Evolutionary conservation across 2,113 vertebrate genomes (phyloP), one percentile per base, ranked within the genome.

Genomic region (Trichechus manatus): DNA sequence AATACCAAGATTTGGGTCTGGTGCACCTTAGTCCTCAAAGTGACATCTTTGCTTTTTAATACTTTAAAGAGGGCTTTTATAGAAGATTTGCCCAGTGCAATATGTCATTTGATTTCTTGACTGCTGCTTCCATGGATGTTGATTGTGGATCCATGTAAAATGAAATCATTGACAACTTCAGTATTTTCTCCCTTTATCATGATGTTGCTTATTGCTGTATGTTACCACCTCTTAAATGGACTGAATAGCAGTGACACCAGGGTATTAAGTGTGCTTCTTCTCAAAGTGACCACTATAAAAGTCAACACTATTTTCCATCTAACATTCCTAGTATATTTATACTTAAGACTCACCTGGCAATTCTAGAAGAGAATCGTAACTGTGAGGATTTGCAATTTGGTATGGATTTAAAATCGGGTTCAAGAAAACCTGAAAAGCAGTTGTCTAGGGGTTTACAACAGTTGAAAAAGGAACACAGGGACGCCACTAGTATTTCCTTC

Each of bases 401-500:
- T 20, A 42, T 85, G 19, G 6, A 53, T 89, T 90, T 87, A 83
- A 94, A 70, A 72, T 36, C 19, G 33, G 20, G 15, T 93, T 25
- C 53, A 89, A 90, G 63, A 44, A 84, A 95, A 47, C 70, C 31
- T 59, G 63, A 44, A 96, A 92, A 96, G 33, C 64, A 80, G 22
- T 63, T 53, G 15, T 36, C 39, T 19, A 79, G 81, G 47, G 13
- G 14, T 66, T 89, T 86, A 63, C 8, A 50, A 14, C 23, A 61
- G 31, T 56, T 83, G 22, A 23, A 23, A 68, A 42, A 20, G 25
- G 33, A 87, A 33, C 50, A 7, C 0, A 9, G 59, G 23, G 9
- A 3, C 3, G 63, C 10, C 29, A 29, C 10, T 33, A 42, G 64
- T 9, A 33, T 31, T 88, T 92, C 4, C 53, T 87, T 75, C 33